Evolutionary conservation across 1,140 invertebrate species (phyloP), one percentile per base, ranked within the genome.

Genomic region (Pseudachorutes palmiensis): DNA sequence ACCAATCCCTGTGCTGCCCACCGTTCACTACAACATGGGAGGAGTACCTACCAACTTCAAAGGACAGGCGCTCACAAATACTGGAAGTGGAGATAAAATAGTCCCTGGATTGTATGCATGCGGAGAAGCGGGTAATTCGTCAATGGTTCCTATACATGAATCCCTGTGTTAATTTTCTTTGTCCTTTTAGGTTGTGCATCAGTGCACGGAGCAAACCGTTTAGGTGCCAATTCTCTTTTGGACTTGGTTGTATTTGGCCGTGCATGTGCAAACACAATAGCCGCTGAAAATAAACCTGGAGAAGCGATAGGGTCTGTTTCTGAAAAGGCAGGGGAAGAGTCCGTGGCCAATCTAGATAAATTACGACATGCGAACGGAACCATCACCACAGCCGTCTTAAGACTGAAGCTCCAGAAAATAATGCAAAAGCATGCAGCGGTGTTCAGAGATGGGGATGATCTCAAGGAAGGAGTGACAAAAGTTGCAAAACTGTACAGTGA

Each of bases 1-100:
- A 75, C 94, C 96, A 1, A 97, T 99, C 70, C 97, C 97, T 1
- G 95, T 99, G 16, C 78, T 99, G 66, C 97, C 97, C 2, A 98
- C 97, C 1, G 96, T 98, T 2, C 97, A 99, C 80, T 99, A 99
- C 79, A 99, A 98, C 76, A 99, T 99, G 97, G 97, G 97, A 45
- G 95, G 86, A 48, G 78, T 84, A 12, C 86, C 72, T 0, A 72
- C 70, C 3, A 74, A 74, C 65, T 74, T 60, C 64, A 63, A 72
- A 28, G 74, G 74, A n/a, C 68, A 83, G 83, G 84, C 84, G 12
- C 75, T 86, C 55, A 83, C 80, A 1, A 76, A 79, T 41, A 75
- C 83, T 62, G 75, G 75, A 32, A 81, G 84, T 30, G 74, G 83
- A 48, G 91, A 95, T 77, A 78, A 80, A 63, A 78, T 98, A 41